A percentile compares a stretch with the other conserved stretches of the same genome.
Conservation (phyloP, 2,797 vertebrate genomes). For the Sebastes diaconus region DNA sequence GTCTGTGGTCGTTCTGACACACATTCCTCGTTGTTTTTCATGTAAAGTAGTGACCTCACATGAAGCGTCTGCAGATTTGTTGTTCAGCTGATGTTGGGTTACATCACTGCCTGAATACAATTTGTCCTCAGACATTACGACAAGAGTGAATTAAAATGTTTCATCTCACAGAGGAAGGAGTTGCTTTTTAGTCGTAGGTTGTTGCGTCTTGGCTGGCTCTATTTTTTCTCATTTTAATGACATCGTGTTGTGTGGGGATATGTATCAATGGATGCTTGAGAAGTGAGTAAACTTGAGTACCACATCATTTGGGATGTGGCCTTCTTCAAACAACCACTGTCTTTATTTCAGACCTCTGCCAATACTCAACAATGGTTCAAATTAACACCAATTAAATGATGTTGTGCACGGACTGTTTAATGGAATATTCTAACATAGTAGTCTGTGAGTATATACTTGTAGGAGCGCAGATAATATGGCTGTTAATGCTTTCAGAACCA, state of each 20-base stretch:
- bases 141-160: slow-evolving; percentile 36
- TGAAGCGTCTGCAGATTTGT: slow-evolving; percentile 55
- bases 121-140: slow-evolving; percentile 60
- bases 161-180: slow-evolving; percentile 10
- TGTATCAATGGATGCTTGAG: background rate
- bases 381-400: background rate
- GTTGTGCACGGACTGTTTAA: background rate
- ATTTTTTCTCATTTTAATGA: slow-evolving; percentile 9
- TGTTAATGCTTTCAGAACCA: slow-evolving; percentile 35
- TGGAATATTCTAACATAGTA: background rate
- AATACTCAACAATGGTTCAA: background rate
- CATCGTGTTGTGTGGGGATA: background rate
- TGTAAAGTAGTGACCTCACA: slow-evolving; percentile 64
- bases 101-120: slow-evolving; percentile 58
- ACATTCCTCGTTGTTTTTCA: slow-evolving; percentile 63
- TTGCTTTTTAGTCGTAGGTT: slow-evolving; percentile 15
- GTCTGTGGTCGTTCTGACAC: slow-evolving; percentile 57
- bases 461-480: slow-evolving; percentile 2
- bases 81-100: slow-evolving; percentile 49
- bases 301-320: background rate
- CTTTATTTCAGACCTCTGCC: background rate
- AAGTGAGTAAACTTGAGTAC: background rate
- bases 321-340: background rate
- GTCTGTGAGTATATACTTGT: too few species aligned
- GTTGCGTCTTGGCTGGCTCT: slow-evolving; percentile 13